Evolutionary conservation across 1,140 invertebrate species (phyloP), one percentile per base, ranked within the genome.

Genomic region (Bombus confusus): DNA sequence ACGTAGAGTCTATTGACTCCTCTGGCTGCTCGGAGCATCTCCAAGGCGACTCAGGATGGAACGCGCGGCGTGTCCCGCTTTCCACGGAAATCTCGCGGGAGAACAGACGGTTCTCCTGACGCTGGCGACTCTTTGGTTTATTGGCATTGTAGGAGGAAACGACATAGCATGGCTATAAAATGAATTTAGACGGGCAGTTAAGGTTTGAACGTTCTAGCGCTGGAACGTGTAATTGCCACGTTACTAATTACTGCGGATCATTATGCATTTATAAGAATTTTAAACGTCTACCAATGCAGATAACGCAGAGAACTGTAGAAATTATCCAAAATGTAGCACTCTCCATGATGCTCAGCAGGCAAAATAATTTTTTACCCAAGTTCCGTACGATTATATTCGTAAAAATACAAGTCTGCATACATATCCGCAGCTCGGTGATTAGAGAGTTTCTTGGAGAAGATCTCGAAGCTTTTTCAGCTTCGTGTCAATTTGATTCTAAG

Each of bases 41-140:
- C 84, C 85, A 86, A 89, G 85, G 87, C 91, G 90, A 88, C 89
- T 91, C 85, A 88, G 88, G 74, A 88, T 80, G 71, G 79, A 85
- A 87, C 87, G 88, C 84, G 86, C 80, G 80, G 86, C 75, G 85
- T 80, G 78, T 85, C 77, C 77, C 39, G 76, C 47, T 80, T 85
- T 85, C 68, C 68, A 85, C 76, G 74, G 72, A 83, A 52, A 84
- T 80, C 77, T 62, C 47, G 57, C 25, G n/a, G 34, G 43, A 57
- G 76, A 73, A 59, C 39, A 39, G 10, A 41, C 31, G 39, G 25
- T 6, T 9, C 31, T 73, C 41, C 64, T 5, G 15, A 10, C 0
- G 18, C 9, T 74, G 57, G 15, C 72, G 31, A 84, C 66, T 31
- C 41, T 28, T 3, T 64, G 80, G 52, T 57, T 69, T 57, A 78